phyloP scores from a whole-genome alignment of 2,797 vertebrate genomes.

The Lophotriccus pileatus region DNA sequence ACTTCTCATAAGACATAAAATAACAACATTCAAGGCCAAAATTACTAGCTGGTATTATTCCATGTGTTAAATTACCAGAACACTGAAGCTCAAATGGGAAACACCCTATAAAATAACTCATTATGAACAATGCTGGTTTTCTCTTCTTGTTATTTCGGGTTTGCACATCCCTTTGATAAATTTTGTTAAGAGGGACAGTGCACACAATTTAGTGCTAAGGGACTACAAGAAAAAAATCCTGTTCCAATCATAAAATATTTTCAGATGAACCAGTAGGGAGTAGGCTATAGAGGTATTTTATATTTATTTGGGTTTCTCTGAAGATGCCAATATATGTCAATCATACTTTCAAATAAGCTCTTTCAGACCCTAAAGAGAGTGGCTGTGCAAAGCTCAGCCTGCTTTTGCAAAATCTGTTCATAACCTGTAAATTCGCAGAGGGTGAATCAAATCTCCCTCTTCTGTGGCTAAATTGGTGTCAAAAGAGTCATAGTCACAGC shows the following conservation, averaged over 20 bases:
- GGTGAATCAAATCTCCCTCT: neutral
- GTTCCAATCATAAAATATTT: conserved; percentile 54
- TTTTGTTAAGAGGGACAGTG: conserved; percentile 32
- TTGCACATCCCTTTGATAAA: conserved; percentile 43
- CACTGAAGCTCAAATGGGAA: conserved; percentile 47
- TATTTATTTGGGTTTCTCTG: conserved; percentile 37
- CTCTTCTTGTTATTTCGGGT: conserved; percentile 53
- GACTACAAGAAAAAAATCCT: neutral
- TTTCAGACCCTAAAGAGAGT: neutral
- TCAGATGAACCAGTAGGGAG: conserved; percentile 26
- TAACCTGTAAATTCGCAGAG: neutral
- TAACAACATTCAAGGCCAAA: conserved; percentile 61
- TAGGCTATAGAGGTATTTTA: conserved; percentile 16
- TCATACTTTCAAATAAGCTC: neutral
- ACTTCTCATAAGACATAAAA: conserved; percentile 62
- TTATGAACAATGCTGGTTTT: conserved; percentile 50
- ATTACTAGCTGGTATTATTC: conserved; percentile 61
- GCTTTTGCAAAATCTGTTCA: neutral
- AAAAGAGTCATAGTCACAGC: neutral
- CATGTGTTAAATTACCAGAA: conserved; percentile 65
- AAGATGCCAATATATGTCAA: neutral
- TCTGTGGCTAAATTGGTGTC: neutral
- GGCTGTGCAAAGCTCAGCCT: neutral
- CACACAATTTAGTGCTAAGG: neutral
- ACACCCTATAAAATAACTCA: conserved; percentile 65